Conservation (phyloP, 2,797 vertebrate genomes). For the Anomalospiza imberbis region DNA sequence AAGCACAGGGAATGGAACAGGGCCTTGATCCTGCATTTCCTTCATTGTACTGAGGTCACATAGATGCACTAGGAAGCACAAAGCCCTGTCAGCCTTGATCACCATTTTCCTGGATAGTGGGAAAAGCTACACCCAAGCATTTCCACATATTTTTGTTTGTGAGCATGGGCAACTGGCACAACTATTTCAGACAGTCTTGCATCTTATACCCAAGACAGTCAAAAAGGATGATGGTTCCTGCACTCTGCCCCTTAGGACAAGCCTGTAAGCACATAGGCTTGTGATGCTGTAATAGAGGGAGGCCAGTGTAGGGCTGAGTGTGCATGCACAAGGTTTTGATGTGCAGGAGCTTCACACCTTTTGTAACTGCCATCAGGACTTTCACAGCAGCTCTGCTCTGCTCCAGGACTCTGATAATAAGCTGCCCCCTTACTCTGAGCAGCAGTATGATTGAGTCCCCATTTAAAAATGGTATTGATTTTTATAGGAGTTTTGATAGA, state of each 20-base stretch:
- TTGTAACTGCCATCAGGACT: not conserved
- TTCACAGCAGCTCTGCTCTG: not conserved
- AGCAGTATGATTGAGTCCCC: not conserved
- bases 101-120: not conserved
- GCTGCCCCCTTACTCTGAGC: not conserved
- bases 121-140: not conserved
- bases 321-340: not conserved
- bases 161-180: not conserved
- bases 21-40: not conserved
- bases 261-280: not conserved
- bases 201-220: not conserved
- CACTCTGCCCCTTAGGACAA: not conserved
- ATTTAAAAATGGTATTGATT: slow-evolving; percentile 36
- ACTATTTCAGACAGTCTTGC: not conserved
- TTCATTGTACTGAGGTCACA: not conserved
- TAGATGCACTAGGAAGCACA: not conserved
- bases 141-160: not conserved
- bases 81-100: not conserved
- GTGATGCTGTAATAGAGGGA: not conserved
- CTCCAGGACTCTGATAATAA: not conserved
- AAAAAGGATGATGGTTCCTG: not conserved
- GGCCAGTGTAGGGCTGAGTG: not conserved
- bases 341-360: not conserved
- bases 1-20: not conserved
- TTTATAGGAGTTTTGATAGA: slow-evolving; percentile 23